Evolutionary conservation across 2,797 vertebrate genomes (phyloP).

Genomic region (Siniperca scherzeri): DNA sequence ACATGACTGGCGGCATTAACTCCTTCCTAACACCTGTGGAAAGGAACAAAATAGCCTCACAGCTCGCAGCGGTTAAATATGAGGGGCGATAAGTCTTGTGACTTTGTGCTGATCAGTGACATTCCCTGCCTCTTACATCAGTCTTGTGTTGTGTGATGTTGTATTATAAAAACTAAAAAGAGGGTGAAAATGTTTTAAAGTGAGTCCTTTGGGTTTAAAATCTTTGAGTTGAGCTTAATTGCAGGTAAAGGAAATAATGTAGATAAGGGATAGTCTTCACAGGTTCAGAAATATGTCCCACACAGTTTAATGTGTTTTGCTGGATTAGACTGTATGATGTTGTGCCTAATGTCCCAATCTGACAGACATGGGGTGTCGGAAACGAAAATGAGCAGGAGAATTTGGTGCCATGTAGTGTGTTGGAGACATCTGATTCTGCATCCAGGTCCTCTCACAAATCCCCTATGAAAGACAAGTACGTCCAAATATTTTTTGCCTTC

Average conservation of each 20-base stretch:
- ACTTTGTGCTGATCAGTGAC: conserved; percentile 76
- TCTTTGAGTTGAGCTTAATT: neutral
- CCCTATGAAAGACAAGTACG: neutral
- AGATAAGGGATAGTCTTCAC: neutral
- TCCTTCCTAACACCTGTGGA: conserved; percentile 78
- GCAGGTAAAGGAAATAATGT: neutral
- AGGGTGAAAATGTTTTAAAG: neutral
- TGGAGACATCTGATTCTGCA: neutral
- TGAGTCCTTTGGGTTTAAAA: neutral
- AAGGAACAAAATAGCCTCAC: conserved; percentile 69
- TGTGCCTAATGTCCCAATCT: too few relatives aligned
- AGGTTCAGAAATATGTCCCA: neutral
- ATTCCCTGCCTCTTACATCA: conserved; percentile 58
- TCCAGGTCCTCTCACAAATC: neutral
- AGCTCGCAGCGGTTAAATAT: conserved; percentile 65
- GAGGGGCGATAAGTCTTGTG: conserved; percentile 73
- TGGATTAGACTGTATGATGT: neutral
- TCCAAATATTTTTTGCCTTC: too few relatives aligned
- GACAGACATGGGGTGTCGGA: neutral
- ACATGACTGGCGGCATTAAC: conserved; percentile 74
- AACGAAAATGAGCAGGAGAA: neutral
- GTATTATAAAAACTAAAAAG: neutral
- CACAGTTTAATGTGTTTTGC: neutral
- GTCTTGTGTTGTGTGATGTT: conserved; percentile 35
- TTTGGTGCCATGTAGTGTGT: neutral